A percentile compares a stretch with the other conserved stretches of the same genome.
phyloP scores from a whole-genome alignment of 2,797 vertebrate species.

The Calcarius lapponicus region DNA sequence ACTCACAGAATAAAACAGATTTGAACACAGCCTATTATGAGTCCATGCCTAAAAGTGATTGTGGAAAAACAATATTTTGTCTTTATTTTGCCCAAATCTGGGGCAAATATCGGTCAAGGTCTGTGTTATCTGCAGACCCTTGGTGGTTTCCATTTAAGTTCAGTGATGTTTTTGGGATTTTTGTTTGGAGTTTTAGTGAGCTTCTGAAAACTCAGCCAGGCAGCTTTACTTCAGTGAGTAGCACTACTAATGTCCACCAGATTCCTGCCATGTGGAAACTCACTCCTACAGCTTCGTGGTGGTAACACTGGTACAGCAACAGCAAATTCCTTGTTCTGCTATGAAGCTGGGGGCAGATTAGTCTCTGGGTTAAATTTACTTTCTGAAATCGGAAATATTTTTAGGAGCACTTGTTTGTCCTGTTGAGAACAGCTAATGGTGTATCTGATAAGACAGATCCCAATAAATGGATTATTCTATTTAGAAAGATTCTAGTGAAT shows the following conservation, averaged over 20 bases:
- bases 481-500: neutral
- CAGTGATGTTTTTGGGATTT: neutral
- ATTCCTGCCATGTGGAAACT: neutral
- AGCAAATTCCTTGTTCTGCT: neutral
- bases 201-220: neutral
- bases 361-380: neutral
- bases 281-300: neutral
- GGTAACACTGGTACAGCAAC: neutral
- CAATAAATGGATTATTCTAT: neutral
- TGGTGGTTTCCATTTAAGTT: neutral
- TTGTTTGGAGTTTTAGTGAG: neutral
- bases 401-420: neutral
- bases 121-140: neutral
- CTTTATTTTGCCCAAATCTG: neutral
- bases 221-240: neutral
- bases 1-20: neutral
- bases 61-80: neutral
- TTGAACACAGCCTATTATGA: neutral
- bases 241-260: neutral
- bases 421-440: neutral
- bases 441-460: neutral
- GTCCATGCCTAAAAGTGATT: neutral
- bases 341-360: neutral
- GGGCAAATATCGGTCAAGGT: neutral
- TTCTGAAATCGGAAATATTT: neutral